phyloP scores from a whole-genome alignment of 2,888 invertebrate species.

The Cinara cedri region DNA sequence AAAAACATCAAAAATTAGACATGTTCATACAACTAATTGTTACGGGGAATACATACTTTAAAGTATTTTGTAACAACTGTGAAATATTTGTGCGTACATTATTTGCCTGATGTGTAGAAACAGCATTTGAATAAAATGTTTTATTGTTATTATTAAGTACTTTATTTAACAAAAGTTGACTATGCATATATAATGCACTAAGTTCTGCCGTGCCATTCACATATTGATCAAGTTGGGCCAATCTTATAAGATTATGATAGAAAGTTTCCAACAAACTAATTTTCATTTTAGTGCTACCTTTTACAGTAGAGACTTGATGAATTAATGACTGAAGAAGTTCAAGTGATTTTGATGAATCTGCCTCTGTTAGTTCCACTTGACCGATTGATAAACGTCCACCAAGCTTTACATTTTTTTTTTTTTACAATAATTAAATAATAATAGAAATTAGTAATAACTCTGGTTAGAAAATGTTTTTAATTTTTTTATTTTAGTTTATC shows the following conservation, averaged over 20 bases:
- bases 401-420: neutral
- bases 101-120: slow-evolving; percentile 63
- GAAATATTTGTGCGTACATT: slow-evolving; percentile 65
- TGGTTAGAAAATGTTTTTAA: too few relatives aligned
- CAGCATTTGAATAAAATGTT: slow-evolving; percentile 63
- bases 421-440: neutral
- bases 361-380: slow-evolving; percentile 35
- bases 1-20: slow-evolving; percentile 59
- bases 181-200: slow-evolving; percentile 78
- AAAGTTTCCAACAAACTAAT: slow-evolving; percentile 70
- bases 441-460: too few relatives aligned
- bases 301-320: slow-evolving; percentile 44
- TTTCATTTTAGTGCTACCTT: slow-evolving; percentile 64
- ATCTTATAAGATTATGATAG: slow-evolving; percentile 72
- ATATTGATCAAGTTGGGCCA: slow-evolving; percentile 63
- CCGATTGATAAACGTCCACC: slow-evolving; percentile 42
- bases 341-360: slow-evolving; percentile 45
- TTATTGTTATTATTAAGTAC: slow-evolving; percentile 63
- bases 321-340: slow-evolving; percentile 44
- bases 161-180: slow-evolving; percentile 66
- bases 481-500: too few relatives aligned
- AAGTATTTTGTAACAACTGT: slow-evolving; percentile 64
- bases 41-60: slow-evolving; percentile 65
- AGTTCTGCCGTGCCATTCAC: slow-evolving; percentile 69
- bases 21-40: slow-evolving; percentile 10